Base-by-base conservation (phyloP, 1,140 invertebrate genomes). In the Limonius californicus region DNA sequence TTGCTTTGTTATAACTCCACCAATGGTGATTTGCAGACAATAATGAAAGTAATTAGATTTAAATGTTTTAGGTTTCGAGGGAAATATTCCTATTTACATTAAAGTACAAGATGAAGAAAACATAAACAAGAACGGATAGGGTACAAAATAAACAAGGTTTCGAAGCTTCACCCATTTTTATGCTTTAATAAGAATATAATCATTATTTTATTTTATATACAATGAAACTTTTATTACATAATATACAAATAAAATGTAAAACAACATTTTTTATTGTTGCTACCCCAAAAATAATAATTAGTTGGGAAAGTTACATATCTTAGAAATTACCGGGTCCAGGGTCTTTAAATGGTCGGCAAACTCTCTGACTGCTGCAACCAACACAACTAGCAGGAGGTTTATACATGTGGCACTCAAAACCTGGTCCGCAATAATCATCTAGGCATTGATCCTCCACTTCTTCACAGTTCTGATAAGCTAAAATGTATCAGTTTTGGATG, bases 401-500 rank as follows among this genome's bases (percentile, higher is more conserved):
- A 63, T 70, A 77, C 55, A 75, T 61, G 32, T 68, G 63, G 57
- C 76, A 78, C 20, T 70, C 68, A 23, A 70, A 66, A 30, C 68
- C 74, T 35, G 68, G 61, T 18, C 73, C 73, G 63, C 77, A 78
- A 45, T 64, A 71, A 23, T 67, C 61, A 16, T 68, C 45, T n/a
- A 62, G 55, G 61, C 77, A 78, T 2, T 68, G 69, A 68, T 73
- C 68, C 7, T 65, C 65, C 11, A 62, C 54, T 42, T 66, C 30
- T 39, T 59, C 67, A 61, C 76, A 78, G 60, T 75, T 68, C 32
- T 43, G 2, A 43, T 43, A 43, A 7, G 42, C 42, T 35, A n/a
- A 8, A 35, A 35, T 35, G 7, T 35, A n/a, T 35, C n/a, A 35
- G n/a, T 35, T 35, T 35, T 35, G 32, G 7, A 35, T n/a, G 32